phyloP scores from a whole-genome alignment of 2,113 vertebrate species.

The Tragulus kanchil region DNA sequence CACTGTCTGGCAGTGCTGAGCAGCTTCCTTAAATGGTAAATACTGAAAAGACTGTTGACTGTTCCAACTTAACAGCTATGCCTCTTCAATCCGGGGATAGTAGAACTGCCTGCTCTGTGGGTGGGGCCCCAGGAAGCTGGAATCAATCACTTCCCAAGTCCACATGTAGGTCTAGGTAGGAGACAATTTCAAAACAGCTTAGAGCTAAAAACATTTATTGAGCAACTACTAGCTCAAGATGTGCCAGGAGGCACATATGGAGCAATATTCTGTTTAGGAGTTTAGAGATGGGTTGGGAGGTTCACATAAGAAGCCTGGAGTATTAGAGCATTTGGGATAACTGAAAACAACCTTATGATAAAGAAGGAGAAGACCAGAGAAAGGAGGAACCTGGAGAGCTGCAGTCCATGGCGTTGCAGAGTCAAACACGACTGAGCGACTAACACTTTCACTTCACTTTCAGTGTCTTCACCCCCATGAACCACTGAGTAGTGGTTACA shows the following conservation, averaged over 20 bases:
- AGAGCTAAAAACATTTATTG: not conserved
- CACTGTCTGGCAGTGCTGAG: no score
- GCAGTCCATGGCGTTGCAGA: no score
- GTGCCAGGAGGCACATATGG: not conserved
- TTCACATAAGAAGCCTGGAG: not conserved
- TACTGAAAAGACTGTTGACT: not conserved
- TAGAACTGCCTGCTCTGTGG: not conserved
- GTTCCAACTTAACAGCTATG: not conserved
- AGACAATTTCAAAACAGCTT: not conserved
- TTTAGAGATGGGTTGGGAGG: not conserved
- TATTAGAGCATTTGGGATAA: not conserved
- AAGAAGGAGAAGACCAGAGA: not conserved
- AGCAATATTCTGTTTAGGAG: not conserved
- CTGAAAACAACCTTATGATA: not conserved
- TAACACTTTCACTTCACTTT: no score
- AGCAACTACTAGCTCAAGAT: not conserved
- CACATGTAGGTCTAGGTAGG: no score
- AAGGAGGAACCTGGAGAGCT: no score
- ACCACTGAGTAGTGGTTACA: no score
- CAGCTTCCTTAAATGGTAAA: not conserved
- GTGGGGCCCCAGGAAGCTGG: not conserved
- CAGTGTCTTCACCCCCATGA: no score
- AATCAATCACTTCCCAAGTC: not conserved
- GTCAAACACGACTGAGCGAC: no score
- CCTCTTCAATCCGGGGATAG: not conserved